Conservation (phyloP, 2,113 vertebrate genomes). For the Ornithorhynchus anatinus region DNA sequence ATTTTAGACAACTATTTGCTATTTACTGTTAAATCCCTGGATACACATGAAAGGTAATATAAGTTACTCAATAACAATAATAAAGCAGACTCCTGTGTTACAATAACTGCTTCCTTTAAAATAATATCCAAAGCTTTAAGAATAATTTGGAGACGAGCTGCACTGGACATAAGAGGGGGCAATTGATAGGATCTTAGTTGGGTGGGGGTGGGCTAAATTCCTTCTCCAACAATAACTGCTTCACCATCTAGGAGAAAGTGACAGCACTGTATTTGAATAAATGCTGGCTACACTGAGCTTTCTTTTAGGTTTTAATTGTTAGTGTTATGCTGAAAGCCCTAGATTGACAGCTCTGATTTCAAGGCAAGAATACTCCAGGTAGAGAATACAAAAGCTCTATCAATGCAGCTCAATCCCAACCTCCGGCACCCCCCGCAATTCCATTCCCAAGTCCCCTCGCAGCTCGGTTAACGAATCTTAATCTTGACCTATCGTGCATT, state of each 20-base stretch:
- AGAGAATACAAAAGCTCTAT: neutral
- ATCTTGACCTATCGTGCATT: no score
- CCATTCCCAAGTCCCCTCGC: rapidly evolving
- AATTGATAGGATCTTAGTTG: constrained; percentile 14
- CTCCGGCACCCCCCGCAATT: no score
- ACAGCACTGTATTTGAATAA: constrained; percentile 37
- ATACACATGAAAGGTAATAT: constrained; percentile 20
- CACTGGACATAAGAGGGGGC: neutral
- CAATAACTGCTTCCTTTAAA: neutral
- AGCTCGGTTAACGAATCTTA: neutral
- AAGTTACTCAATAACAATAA: constrained; percentile 13
- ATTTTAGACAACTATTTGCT: constrained; percentile 17
- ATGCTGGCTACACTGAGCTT: constrained; percentile 33
- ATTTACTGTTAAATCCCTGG: constrained; percentile 15
- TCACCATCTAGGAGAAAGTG: constrained; percentile 35
- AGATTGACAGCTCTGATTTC: constrained; percentile 43
- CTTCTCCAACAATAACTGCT: constrained; percentile 34
- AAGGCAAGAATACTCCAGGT: constrained; percentile 25
- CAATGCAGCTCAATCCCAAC: neutral
- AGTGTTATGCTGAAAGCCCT: no score
- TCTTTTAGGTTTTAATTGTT: constrained; percentile 32
- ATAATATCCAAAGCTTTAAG: constrained; percentile 7
- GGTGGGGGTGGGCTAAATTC: constrained; percentile 38
- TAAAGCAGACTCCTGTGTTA: constrained; percentile 1
- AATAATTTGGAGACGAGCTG: neutral